Evolutionary conservation across 2,113 vertebrate genomes (phyloP).

Genomic region (Antechinus flavipes): DNA sequence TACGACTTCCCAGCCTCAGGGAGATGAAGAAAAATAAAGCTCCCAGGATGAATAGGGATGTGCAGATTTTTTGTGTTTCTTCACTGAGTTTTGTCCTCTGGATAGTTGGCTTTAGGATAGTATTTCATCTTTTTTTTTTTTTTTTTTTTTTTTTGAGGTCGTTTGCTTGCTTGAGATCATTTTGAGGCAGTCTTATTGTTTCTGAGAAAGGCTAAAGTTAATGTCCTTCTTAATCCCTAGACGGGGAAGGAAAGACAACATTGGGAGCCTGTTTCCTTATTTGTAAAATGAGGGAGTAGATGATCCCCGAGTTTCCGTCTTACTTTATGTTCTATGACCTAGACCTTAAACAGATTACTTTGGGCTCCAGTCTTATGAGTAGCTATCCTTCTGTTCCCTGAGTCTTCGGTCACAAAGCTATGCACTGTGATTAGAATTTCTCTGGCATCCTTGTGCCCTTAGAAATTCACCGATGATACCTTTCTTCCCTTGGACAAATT

Average conservation of each 20-base stretch:
- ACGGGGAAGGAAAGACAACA: neutral
- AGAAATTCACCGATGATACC: neutral
- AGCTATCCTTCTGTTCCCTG: neutral
- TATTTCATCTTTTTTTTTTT: neutral
- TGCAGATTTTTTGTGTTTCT: neutral
- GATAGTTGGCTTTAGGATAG: neutral
- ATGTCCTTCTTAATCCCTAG: neutral
- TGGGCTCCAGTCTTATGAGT: neutral
- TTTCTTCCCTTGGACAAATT: neutral
- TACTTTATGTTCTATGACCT: neutral
- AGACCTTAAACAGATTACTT: neutral
- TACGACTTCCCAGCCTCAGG: constrained; percentile 12
- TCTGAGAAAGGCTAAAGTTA: neutral
- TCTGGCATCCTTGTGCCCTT: neutral
- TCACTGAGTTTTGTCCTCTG: neutral
- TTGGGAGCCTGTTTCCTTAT: neutral
- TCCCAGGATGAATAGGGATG: neutral
- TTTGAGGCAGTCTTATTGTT: neutral
- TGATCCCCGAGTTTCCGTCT: neutral
- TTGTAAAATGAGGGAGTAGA: neutral
- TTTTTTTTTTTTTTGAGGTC: neutral
- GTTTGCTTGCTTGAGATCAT: neutral
- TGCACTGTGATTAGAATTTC: neutral
- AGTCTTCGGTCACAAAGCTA: neutral
- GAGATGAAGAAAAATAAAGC: neutral